Conservation (phyloP, 2,113 vertebrate species). For the Tetrax tetrax region DNA sequence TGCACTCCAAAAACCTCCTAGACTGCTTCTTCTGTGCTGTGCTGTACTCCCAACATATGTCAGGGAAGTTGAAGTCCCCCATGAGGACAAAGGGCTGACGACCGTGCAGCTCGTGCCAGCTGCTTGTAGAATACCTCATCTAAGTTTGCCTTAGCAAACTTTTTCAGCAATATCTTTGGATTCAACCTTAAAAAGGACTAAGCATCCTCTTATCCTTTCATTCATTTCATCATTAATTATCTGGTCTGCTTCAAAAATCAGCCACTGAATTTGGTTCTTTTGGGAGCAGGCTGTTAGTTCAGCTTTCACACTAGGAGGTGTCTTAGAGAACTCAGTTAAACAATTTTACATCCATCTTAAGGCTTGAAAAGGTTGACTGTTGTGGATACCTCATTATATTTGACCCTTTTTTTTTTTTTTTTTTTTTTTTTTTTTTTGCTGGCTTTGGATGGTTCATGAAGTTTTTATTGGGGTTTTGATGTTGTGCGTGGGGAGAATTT, state of each 20-base stretch:
- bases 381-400: background rate
- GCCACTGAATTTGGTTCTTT: background rate
- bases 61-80: too few relatives aligned
- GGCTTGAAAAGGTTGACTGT: background rate
- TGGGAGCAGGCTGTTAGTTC: background rate
- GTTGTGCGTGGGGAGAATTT: background rate
- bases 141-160: background rate
- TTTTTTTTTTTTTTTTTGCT: background rate
- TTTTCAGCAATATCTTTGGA: background rate
- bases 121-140: too few relatives aligned
- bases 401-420: rapidly evolving
- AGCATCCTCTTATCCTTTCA: background rate
- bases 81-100: too few relatives aligned
- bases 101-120: too few relatives aligned
- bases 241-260: background rate
- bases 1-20: too few relatives aligned
- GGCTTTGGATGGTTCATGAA: background rate
- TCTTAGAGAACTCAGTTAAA: background rate
- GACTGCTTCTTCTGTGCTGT: too few relatives aligned
- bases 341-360: background rate
- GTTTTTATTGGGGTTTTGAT: background rate
- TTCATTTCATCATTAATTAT: background rate
- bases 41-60: too few relatives aligned
- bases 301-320: background rate
- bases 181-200: background rate